Conservation (phyloP, 2,797 vertebrate species). For the Bothrops alternatus region DNA sequence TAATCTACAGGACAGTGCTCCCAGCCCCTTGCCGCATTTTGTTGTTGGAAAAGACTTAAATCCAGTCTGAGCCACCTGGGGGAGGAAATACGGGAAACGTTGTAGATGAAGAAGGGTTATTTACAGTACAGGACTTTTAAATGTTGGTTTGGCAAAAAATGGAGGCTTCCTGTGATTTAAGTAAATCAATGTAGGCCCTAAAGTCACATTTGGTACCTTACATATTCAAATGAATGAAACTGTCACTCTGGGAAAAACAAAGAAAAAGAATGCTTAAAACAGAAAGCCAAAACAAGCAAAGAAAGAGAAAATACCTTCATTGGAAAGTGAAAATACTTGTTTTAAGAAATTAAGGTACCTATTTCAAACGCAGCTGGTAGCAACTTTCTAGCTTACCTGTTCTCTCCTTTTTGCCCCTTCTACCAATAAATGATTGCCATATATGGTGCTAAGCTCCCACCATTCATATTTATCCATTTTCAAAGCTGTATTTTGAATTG, state of each 20-base stretch:
- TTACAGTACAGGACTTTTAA: not conserved
- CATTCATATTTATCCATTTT: not conserved
- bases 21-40: not conserved
- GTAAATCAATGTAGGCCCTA: no score
- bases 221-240: not conserved
- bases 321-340: not conserved
- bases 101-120: not conserved
- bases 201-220: no score
- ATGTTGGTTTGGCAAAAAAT: not conserved
- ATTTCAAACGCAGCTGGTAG: slow-evolving; percentile 20
- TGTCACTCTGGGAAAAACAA: not conserved
- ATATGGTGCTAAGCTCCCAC: not conserved
- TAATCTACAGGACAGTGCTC: not conserved
- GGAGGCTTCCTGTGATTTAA: not conserved
- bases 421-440: not conserved
- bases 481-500: not conserved
- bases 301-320: not conserved
- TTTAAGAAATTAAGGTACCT: not conserved
- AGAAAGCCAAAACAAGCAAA: not conserved
- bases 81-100: not conserved
- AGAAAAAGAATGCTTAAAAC: not conserved
- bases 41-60: not conserved
- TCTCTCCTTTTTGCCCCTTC: not conserved
- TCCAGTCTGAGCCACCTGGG: not conserved
- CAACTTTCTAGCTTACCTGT: no score